Base-by-base conservation (phyloP, 2,888 invertebrate species). In the Malthinus seriepunctatus region DNA sequence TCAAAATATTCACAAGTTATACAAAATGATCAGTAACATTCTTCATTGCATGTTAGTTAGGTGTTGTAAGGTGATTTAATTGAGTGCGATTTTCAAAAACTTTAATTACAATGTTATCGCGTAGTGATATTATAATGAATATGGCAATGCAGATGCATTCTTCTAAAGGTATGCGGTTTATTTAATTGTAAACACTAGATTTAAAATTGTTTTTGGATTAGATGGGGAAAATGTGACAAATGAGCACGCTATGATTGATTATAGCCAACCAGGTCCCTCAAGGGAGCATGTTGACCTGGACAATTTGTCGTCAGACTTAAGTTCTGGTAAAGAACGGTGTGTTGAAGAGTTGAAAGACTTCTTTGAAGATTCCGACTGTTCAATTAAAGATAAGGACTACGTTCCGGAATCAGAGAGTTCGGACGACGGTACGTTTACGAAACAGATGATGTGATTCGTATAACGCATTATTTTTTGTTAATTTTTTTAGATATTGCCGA, bases 331-430 rank as follows among this genome's bases (percentile, higher is more conserved):
- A 42, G 42, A 42, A 42, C 23, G 42, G 14, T n/a, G 10, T 42
- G 42, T 42, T 14, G 42, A 42, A 4, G 14, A 23, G 4, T 12
- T 45, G 31, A 32, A 23, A 45, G 7, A 45, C 9, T 45, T 23
- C 23, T 45, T 45, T 23, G 45, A 45, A 23, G 31, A 45, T 45
- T 45, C 23, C 12, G 45, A 45, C 31, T 45, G 45, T 45, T 45
- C 45, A 10, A 14, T 45, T 8, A 23, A 10, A 3, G 45, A 45
- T 15, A 45, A 45, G 45, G 32, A 32, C 15, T 45, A 45, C n/a
- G 10, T 23, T 23, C 45, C 45, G 12, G 31, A 45, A 45, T 45
- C 45, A 32, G 23, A 45, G 23, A 8, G n/a, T 23, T 23, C 23
- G 5, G 23, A 23, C 23, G 23, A 23, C 2, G 5, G 23, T 23